These are phyloP conservation scores for Micromys minutus DNA, from an alignment of 2,113 vertebrate genomes.

Conservation along the genomic window DNA sequence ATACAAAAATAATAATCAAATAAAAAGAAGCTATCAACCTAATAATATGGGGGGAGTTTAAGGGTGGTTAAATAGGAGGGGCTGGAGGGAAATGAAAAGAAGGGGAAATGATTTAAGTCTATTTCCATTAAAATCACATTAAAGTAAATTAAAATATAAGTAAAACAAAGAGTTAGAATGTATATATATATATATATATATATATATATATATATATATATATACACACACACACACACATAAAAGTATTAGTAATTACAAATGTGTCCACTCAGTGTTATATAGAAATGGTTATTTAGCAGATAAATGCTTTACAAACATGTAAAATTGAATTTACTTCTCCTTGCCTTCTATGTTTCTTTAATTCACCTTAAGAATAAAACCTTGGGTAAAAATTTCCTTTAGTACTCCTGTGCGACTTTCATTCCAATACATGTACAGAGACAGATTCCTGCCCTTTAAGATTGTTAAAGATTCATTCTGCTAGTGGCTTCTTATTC, in stretches of 20 bases:
- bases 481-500: not conserved
- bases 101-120: not conserved
- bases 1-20: not conserved
- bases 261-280: not conserved
- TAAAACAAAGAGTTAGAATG: not conserved
- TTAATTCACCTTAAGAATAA: not conserved
- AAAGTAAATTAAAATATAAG: not conserved
- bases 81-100: not conserved
- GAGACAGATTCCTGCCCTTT: not conserved
- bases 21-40: not conserved
- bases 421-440: not conserved
- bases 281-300: not conserved
- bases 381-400: slow-evolving; percentile 22
- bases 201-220: too few relatives aligned
- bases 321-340: slow-evolving; percentile 17
- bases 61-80: not conserved
- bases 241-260: not conserved
- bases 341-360: not conserved
- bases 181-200: too few relatives aligned
- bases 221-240: too few relatives aligned
- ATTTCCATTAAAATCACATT: not conserved
- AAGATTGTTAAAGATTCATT: not conserved
- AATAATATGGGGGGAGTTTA: not conserved
- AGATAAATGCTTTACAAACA: not conserved
- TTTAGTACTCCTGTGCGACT: not conserved